Evolutionary conservation across 2,797 vertebrate genomes (phyloP).

Genomic region (Chelon auratus): DNA sequence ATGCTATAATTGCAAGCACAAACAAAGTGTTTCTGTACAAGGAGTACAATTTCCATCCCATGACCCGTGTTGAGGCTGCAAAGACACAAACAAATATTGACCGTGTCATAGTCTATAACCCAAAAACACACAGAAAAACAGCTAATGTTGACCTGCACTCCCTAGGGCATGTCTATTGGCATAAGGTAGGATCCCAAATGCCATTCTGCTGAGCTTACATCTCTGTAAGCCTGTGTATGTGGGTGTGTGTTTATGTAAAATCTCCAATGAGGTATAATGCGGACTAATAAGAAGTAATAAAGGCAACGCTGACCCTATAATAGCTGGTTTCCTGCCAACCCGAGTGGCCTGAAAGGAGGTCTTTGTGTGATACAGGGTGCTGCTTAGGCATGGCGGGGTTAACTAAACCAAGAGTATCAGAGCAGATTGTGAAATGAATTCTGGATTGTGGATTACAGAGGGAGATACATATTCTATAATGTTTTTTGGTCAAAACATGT

Average conservation of each 20-base stretch:
- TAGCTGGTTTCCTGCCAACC: constrained; percentile 75
- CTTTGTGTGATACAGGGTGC: constrained; percentile 63
- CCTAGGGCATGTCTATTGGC: constrained; percentile 47
- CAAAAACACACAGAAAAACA: constrained; percentile 73
- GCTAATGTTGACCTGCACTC: constrained; percentile 60
- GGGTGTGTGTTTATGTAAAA: constrained; percentile 72
- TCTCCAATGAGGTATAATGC: constrained; percentile 64
- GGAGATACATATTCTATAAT: constrained; percentile 9
- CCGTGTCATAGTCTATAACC: constrained; percentile 45
- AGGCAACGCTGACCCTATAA: constrained; percentile 73
- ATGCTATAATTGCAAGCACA: constrained; percentile 10
- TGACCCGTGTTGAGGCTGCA: constrained; percentile 42
- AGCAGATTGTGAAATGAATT: constrained; percentile 41
- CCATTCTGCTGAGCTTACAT: constrained; percentile 46
- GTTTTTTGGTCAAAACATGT: not conserved
- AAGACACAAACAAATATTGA: constrained; percentile 23
- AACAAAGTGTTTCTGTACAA: constrained; percentile 20
- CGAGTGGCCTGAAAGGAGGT: constrained; percentile 59
- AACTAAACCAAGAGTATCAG: constrained; percentile 54
- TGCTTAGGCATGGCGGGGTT: constrained; percentile 50
- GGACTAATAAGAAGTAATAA: constrained; percentile 77
- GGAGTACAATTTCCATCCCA: constrained; percentile 45
- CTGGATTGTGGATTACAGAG: constrained; percentile 9
- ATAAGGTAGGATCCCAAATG: constrained; percentile 44
- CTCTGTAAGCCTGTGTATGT: constrained; percentile 32